Evolutionary conservation across 2,888 invertebrate genomes (phyloP), one percentile per base, ranked within the genome.

Genomic region (Hydrotaea cyrtoneurina): DNA sequence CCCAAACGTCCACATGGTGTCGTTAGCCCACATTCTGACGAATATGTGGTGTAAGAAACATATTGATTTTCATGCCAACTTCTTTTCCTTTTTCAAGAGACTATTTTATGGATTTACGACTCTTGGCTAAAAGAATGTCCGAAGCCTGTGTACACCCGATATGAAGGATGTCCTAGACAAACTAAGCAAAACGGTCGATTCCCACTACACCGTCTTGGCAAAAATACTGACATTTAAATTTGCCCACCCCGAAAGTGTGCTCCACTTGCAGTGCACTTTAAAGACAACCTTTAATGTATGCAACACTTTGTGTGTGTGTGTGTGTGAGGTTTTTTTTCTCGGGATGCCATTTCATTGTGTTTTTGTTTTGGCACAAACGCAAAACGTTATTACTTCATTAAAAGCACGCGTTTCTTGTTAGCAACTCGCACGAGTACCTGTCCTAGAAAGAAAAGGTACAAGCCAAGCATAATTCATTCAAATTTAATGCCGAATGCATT

Each of bases 371-470:
- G 7, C 21, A 55, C n/a, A 57, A 75, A 21, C 26, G 26, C n/a
- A 59, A 59, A 23, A 23, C 21, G 21, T 57, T 46, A 23, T 69
- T 77, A 81, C 82, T 82, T 85, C 79, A 85, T 85, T 85, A 85
- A 79, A 82, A 82, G 77, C 85, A 85, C 82, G 85, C 85, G 85
- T 79, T 82, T 17, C 79, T 85, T 85, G 74, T 82, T 80, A 82
- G 53, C 77, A 53, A 53, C 75, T 39, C 39, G 39, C 11, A 39
- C 39, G n/a, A 39, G 31, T 1, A 50, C 75, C 23, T 23, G 43
- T 3, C 21, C 10, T 11, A 50, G n/a, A 50, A 7, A 43, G 43
- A 74, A 23, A 74, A 55, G 2, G 19, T 36, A 46, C 69, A 21
- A 46, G 19, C 69, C 26, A n/a, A 23, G 64, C 64, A 76, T 75